Evolutionary conservation across 2,888 invertebrate genomes (phyloP).

Genomic region (Pardosa pseudoannulata): DNA sequence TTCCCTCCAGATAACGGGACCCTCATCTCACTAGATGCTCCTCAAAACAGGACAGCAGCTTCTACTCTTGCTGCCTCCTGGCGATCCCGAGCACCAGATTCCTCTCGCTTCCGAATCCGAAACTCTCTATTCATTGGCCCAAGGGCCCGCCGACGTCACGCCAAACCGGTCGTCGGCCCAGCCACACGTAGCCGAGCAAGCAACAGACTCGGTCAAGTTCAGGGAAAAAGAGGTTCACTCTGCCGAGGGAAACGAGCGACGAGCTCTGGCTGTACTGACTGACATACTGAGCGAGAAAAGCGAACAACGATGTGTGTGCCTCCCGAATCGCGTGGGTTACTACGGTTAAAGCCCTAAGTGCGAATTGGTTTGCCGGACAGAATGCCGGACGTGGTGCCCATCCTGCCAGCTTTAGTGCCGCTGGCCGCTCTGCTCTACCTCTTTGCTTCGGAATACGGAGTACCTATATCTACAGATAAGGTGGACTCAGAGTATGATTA

Average conservation of each 20-base stretch:
- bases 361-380: constrained; percentile 1
- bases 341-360: not conserved
- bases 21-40: not conserved
- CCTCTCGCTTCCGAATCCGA: constrained; percentile 2
- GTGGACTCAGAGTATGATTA: constrained; percentile 75
- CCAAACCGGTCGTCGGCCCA: constrained; percentile 69
- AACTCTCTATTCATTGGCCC: constrained; percentile 25
- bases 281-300: constrained; percentile 7
- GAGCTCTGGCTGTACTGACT: not conserved
- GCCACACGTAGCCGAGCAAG: constrained; percentile 34
- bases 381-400: constrained; percentile 64
- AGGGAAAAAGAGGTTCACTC: constrained; percentile 30
- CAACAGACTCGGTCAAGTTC: constrained; percentile 66
- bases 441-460: constrained; percentile 74
- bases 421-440: constrained; percentile 74
- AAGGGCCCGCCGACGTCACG: constrained; percentile 23
- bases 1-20: not conserved
- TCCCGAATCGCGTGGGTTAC: not conserved
- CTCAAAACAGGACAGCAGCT: constrained; percentile 25
- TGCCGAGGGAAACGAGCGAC: not conserved
- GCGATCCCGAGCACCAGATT: constrained; percentile 1
- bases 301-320: not conserved
- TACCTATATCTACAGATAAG: constrained; percentile 73
- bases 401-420: constrained; percentile 73
- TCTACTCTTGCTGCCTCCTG: not conserved